Evolutionary conservation across 2,888 invertebrate species (phyloP), one percentile per base, ranked within the genome.

Genomic region (Athalia circularis): DNA sequence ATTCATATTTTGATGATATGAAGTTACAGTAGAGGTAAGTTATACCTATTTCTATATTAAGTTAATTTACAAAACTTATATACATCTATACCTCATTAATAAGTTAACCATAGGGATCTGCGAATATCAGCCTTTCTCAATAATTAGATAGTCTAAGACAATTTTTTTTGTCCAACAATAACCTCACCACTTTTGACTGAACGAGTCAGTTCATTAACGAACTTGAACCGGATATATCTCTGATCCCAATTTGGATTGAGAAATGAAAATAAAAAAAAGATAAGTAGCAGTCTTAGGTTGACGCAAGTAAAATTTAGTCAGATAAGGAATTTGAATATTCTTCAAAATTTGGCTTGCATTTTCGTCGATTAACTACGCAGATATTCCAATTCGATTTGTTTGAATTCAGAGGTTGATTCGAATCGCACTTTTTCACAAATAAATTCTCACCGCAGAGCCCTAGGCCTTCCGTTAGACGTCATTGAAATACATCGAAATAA

Each of bases 1-100:
- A 82, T 81, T 78, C 79, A 81, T 70, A 77, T 79, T 83, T 80
- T 75, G 65, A 72, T 81, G 81, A 80, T 85, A 81, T 77, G 80
- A 82, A 80, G 80, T 78, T 82, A 80, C 79, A 78, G 15, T 77
- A 65, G 79, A 81, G 74, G 81, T 79, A 80, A 68, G 64, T 74
- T 83, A 80, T 79, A 67, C 52, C 74, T 83, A 82, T 61, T 75
- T 68, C 81, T 80, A 82, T 54, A 75, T 83, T 72, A 77, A 82
- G 81, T 86, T 86, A 85, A 86, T 88, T 87, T 88, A 88, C 87
- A 88, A 85, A 86, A 85, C 82, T 85, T 87, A 87, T 88, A 84
- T 87, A 87, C 85, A 88, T 68, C 81, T 79, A 80, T 74, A 59
- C 47, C 76, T 75, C 62, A 45, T 75, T 62, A 64, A 75, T 62